These are phyloP conservation scores for Portevinia maculata DNA, from an alignment of 2,888 invertebrate genomes.

Conservation along the genomic window DNA sequence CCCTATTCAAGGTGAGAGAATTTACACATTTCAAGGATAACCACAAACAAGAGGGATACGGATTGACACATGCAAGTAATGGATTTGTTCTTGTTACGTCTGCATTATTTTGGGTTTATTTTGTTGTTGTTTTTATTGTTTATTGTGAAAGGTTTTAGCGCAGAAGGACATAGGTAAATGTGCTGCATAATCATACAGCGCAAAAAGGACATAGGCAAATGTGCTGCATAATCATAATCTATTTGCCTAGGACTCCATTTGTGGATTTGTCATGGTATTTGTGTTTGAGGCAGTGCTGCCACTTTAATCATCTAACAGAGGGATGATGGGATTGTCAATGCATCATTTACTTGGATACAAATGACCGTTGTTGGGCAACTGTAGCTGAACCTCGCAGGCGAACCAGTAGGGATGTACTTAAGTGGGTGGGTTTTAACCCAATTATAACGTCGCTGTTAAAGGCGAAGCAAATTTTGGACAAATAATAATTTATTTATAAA, in stretches of 20 bases:
- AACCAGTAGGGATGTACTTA: too few species aligned
- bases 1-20: constrained; percentile 69
- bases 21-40: constrained; percentile 32
- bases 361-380: too few species aligned
- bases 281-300: constrained; percentile 24
- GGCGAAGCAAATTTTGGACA: too few species aligned
- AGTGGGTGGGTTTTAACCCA: too few species aligned
- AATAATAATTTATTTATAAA: too few species aligned
- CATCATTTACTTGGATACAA: background rate
- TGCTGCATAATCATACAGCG: too few species aligned
- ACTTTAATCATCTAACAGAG: background rate
- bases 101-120: constrained; percentile 12
- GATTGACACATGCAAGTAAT: constrained; percentile 44
- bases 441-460: too few species aligned
- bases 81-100: constrained; percentile 33
- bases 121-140: constrained; percentile 1
- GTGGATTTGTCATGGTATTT: constrained; percentile 20
- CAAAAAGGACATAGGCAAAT: too few species aligned
- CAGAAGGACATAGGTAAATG: constrained; percentile 33
- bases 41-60: constrained; percentile 30
- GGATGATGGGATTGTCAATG: background rate
- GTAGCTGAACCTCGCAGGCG: too few species aligned
- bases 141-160: constrained; percentile 48
- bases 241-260: constrained; percentile 14
- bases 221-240: too few species aligned